phyloP scores from a whole-genome alignment of 2,888 invertebrate genomes.

The Celastrina argiolus region DNA sequence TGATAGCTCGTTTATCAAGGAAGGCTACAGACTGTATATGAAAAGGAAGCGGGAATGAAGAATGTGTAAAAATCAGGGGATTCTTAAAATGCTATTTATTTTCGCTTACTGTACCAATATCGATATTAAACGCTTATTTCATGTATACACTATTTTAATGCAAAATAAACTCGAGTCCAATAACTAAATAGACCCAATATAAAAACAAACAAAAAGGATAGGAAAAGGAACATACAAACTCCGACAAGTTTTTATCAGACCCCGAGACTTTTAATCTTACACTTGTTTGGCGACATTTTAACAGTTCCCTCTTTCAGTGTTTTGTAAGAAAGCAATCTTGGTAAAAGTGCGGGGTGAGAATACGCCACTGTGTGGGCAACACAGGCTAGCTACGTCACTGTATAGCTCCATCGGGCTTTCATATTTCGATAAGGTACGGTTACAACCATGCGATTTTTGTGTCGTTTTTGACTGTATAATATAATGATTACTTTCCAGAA shows the following conservation, averaged over 20 bases:
- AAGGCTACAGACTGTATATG: too few species aligned
- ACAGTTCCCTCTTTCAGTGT: slow-evolving; percentile 28
- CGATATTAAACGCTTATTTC: too few species aligned
- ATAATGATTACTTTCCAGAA: too few species aligned
- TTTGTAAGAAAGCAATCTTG: slow-evolving; percentile 57
- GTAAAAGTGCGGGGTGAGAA: slow-evolving; percentile 48
- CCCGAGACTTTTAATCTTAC: slow-evolving; percentile 8
- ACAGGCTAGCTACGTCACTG: slow-evolving; percentile 29
- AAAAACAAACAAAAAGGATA: background rate
- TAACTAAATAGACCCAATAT: background rate
- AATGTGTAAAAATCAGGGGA: too few species aligned
- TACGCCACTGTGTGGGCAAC: background rate
- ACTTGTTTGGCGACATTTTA: slow-evolving; percentile 11
- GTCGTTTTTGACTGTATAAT: too few species aligned
- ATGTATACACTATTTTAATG: too few species aligned
- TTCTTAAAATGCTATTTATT: too few species aligned
- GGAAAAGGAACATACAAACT: background rate
- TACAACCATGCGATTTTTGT: too few species aligned
- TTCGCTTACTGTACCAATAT: too few species aligned
- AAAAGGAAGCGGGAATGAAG: too few species aligned
- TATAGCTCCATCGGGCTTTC: slow-evolving; percentile 38
- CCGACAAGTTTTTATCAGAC: background rate
- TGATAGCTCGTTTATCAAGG: too few species aligned
- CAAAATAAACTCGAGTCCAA: too few species aligned
- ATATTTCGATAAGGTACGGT: slow-evolving; percentile 44